A percentile compares a stretch with the other conserved stretches of the same genome.
These are phyloP conservation scores for Aelia acuminata DNA, from an alignment of 2,888 invertebrate species.

Conservation along the genomic window DNA sequence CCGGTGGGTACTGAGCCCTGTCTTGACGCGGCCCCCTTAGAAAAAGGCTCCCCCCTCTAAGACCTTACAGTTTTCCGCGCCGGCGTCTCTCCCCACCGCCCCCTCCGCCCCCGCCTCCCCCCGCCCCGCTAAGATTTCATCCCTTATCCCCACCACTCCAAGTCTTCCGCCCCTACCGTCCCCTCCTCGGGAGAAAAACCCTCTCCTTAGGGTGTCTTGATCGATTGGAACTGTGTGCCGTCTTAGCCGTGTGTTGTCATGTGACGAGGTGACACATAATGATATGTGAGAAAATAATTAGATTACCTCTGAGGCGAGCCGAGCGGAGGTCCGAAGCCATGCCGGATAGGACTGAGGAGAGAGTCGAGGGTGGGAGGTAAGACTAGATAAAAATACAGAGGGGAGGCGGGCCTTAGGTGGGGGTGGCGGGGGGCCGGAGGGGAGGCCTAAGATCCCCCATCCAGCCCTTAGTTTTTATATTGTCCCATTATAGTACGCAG, in stretches of 20 bases:
- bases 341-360: slow-evolving; percentile 31
- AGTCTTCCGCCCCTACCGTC: slow-evolving; percentile 56
- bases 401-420: slow-evolving; percentile 51
- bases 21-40: slow-evolving; percentile 65
- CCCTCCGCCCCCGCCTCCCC: slow-evolving; percentile 64
- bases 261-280: background rate
- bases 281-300: slow-evolving; percentile 4
- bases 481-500: background rate
- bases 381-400: slow-evolving; percentile 42
- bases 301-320: background rate
- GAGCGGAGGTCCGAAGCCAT: background rate
- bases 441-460: slow-evolving; percentile 34
- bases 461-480: slow-evolving; percentile 30
- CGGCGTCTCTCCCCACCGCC: slow-evolving; percentile 66
- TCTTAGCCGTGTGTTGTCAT: slow-evolving; percentile 11
- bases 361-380: slow-evolving; percentile 23
- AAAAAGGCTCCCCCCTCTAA: slow-evolving; percentile 66
- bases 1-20: slow-evolving; percentile 62
- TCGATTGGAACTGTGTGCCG: slow-evolving; percentile 26
- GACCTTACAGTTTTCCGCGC: slow-evolving; percentile 67
- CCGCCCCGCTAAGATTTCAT: slow-evolving; percentile 62
- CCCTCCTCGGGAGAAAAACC: slow-evolving; percentile 56
- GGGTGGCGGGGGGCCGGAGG: slow-evolving; percentile 55
- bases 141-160: slow-evolving; percentile 58
- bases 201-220: slow-evolving; percentile 39